phyloP scores from a whole-genome alignment of 1,140 invertebrate species.

The Drosophila truncata region DNA sequence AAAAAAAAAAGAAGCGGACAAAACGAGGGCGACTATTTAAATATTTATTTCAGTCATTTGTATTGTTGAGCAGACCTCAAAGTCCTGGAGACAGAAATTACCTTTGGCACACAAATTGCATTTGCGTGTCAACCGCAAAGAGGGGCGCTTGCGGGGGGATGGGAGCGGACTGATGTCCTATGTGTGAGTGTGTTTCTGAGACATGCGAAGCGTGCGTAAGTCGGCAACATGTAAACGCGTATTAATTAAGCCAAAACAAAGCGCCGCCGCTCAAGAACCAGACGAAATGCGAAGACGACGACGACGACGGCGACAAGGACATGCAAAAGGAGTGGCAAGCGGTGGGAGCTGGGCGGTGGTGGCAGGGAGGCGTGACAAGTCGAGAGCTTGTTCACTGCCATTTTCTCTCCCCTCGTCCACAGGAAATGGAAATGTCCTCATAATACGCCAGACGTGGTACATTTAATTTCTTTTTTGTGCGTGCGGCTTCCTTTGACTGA shows the following conservation, averaged over 20 bases:
- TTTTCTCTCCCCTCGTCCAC: conserved; percentile 28
- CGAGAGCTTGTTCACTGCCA: conserved; percentile 55
- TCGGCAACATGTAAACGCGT: conserved; percentile 70
- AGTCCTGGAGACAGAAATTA: conserved; percentile 55
- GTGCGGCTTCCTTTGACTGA: conserved; percentile 26
- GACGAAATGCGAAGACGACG: conserved; percentile 36
- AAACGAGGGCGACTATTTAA: conserved; percentile 48
- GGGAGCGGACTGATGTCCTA: neutral
- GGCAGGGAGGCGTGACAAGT: conserved; percentile 3
- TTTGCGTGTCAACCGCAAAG: conserved; percentile 70
- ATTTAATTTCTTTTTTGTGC: conserved; percentile 61
- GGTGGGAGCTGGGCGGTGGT: conserved; percentile 3
- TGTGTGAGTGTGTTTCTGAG: conserved; percentile 8
- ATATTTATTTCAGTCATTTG: conserved; percentile 61
- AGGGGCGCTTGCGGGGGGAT: neutral
- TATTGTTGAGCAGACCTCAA: conserved; percentile 23
- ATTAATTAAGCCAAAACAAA: conserved; percentile 79
- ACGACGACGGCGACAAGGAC: conserved; percentile 38
- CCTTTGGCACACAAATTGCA: conserved; percentile 75
- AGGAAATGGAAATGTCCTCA: conserved; percentile 64
- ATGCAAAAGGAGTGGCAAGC: conserved; percentile 43
- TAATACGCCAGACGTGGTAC: conserved; percentile 67
- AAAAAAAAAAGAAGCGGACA: conserved; percentile 13
- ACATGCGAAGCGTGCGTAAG: conserved; percentile 60
- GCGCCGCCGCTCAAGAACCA: conserved; percentile 52